These are phyloP conservation scores for Temnopleurus reevesii DNA, from an alignment of 53 echinoderm and acorn worm species.

Conservation along the genomic window DNA sequence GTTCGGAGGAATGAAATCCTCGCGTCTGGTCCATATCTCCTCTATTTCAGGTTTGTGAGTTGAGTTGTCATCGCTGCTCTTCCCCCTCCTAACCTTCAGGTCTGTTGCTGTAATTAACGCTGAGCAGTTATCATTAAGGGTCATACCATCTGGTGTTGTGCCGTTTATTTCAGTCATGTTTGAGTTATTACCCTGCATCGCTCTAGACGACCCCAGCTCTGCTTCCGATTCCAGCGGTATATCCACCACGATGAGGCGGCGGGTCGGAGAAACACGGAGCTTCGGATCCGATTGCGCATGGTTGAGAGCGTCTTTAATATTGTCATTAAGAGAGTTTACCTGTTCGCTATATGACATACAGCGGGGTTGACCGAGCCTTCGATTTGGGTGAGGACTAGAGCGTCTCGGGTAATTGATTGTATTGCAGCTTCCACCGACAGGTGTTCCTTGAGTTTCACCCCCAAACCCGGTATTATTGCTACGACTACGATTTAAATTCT, in stretches of 20 bases:
- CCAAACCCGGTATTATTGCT: constrained; percentile 51
- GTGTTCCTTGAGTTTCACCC: not conserved
- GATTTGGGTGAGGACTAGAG: constrained; percentile 24
- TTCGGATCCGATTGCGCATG: constrained; percentile 47
- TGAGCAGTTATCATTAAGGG: constrained; percentile 51
- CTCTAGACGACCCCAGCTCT: not conserved
- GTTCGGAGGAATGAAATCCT: constrained; percentile 4
- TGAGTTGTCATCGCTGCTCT: constrained; percentile 2
- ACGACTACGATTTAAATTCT: constrained; percentile 51
- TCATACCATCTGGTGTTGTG: constrained; percentile 45
- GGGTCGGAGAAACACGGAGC: constrained; percentile 33
- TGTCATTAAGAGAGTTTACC: constrained; percentile 26
- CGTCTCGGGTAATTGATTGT: constrained; percentile 16
- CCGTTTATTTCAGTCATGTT: constrained; percentile 43
- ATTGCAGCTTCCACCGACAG: constrained; percentile 29
- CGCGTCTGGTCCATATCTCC: constrained; percentile 41
- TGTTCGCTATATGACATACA: constrained; percentile 27
- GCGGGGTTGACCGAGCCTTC: not conserved
- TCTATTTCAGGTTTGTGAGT: constrained; percentile 29
- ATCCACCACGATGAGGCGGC: constrained; percentile 30
- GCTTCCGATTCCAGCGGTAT: constrained; percentile 40
- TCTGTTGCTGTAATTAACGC: constrained; percentile 50
- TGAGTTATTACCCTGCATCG: constrained; percentile 51
- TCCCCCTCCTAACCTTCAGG: constrained; percentile 21
- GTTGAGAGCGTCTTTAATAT: not conserved